Evolutionary conservation across 2,888 invertebrate species (phyloP), one percentile per base, ranked within the genome.

Genomic region (Hypercompe scribonia): DNA sequence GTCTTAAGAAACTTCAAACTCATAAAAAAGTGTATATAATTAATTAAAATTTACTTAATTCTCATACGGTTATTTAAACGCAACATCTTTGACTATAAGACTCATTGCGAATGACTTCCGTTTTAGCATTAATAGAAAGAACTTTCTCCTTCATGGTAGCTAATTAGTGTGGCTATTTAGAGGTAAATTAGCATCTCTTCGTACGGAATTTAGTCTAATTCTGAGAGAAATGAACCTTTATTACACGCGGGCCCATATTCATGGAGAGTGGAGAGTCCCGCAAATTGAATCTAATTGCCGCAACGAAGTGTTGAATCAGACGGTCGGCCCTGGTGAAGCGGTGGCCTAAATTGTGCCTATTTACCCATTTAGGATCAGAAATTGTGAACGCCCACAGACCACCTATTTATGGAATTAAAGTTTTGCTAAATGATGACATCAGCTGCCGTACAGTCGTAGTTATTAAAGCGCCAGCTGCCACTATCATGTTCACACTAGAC

Each of bases 281-380:
- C 92, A 94, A 95, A 95, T 95, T 94, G 94, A 92, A 92, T 92
- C 94, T 95, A 95, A 95, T 95, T 95, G 95, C 94, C 91, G 89
- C 93, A 94, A 94, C 92, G 92, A 94, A 94, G 95, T 93, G 95
- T 94, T 93, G 95, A 95, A 94, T 94, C 93, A 94, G 94, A 89
- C 94, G 89, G 90, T 82, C 88, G 87, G 86, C 84, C 81, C 85
- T 83, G 82, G 84, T 83, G 84, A 84, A 84, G 88, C 89, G 86
- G 86, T 90, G 94, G 90, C 93, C 95, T 93, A 91, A 94, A 95
- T 95, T 93, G 91, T 87, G 84, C 91, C 92, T 92, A 94, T 95
- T 95, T 94, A 93, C 93, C 90, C 93, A 94, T 91, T 94, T 93
- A 92, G 89, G 91, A 92, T 87, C 89, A 88, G 85, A 89, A 87